Percentiles rank a stretch among this genome's conserved stretches.
These are phyloP conservation scores for Dascyllus trimaculatus DNA, from an alignment of 2,113 vertebrate species.

Conservation along the genomic window DNA sequence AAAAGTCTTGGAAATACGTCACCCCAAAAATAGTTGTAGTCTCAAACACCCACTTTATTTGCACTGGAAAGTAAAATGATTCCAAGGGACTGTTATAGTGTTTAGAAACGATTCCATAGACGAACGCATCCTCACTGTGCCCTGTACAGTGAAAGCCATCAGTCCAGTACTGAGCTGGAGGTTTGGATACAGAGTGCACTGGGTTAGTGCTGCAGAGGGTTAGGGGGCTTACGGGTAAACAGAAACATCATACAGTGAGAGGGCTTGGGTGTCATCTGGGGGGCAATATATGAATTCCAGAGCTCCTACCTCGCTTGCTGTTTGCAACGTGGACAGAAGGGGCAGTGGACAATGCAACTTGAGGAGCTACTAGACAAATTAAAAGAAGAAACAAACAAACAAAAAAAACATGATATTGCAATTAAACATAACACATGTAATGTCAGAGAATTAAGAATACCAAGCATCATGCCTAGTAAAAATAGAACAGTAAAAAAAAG, in stretches of 20 bases:
- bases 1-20: constrained; percentile 53
- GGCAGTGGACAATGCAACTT: constrained; percentile 95
- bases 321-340: constrained; percentile 96
- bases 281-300: constrained; percentile 89
- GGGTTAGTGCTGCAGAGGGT: constrained; percentile 38
- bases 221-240: constrained; percentile 38
- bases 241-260: constrained; percentile 88
- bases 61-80: constrained; percentile 54
- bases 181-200: constrained; percentile 13
- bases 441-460: constrained; percentile 62
- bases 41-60: constrained; percentile 61
- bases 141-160: constrained; percentile 31
- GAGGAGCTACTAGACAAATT: constrained; percentile 93
- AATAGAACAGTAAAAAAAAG: constrained; percentile 49
- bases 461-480: constrained; percentile 42
- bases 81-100: constrained; percentile 59
- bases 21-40: constrained; percentile 69
- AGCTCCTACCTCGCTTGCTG: constrained; percentile 98
- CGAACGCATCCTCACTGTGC: constrained; percentile 35
- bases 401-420: constrained; percentile 67
- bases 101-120: constrained; percentile 55
- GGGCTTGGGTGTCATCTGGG: constrained; percentile 82
- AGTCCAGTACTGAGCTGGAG: constrained; percentile 38
- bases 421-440: constrained; percentile 67
- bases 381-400: constrained; percentile 58